These are phyloP conservation scores for Gasteruption jaculator DNA, from an alignment of 2,888 invertebrate species.

Conservation along the genomic window DNA sequence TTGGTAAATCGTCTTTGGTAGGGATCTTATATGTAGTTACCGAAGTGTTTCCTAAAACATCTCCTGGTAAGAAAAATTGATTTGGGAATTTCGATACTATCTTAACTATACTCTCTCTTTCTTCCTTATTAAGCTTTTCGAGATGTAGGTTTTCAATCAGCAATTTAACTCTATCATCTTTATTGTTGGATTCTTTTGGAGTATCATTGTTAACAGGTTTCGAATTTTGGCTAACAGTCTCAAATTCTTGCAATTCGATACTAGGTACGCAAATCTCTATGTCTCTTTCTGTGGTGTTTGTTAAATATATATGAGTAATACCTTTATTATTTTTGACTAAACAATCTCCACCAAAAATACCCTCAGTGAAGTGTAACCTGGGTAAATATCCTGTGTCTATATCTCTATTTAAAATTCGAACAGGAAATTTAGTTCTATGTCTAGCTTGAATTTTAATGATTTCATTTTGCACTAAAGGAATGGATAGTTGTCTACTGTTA, in stretches of 20 bases:
- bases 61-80: background rate
- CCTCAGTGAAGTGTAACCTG: background rate
- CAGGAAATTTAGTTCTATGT: too few species aligned
- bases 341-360: slow-evolving; percentile 2
- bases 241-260: background rate
- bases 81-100: background rate
- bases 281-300: slow-evolving; percentile 4
- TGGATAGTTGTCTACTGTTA: too few species aligned
- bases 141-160: background rate
- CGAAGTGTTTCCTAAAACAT: background rate
- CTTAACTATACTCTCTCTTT: background rate
- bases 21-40: background rate
- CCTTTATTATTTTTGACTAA: slow-evolving; percentile 3
- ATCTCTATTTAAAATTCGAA: too few species aligned
- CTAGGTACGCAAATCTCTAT: slow-evolving; percentile 1
- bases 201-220: background rate
- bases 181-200: background rate
- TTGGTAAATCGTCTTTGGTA: slow-evolving; percentile 9
- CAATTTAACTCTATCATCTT: too few species aligned
- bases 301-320: background rate
- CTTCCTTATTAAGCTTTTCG: background rate
- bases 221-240: background rate
- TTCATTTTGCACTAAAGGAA: too few species aligned
- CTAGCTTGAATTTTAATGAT: too few species aligned
- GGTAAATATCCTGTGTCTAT: background rate